Conservation (phyloP, 2,113 vertebrate genomes). For the Triplophysa rosa region DNA sequence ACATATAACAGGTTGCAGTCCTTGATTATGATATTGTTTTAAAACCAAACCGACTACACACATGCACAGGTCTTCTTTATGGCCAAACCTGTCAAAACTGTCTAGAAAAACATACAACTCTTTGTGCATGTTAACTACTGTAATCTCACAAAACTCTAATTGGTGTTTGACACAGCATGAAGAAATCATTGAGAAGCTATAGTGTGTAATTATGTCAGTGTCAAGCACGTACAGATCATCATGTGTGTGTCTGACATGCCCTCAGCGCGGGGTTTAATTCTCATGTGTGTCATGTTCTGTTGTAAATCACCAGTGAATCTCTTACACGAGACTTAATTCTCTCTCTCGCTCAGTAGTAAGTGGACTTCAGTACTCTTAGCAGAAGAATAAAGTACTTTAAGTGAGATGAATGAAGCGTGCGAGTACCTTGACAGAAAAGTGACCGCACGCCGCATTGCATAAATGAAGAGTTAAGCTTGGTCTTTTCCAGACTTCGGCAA, state of each 20-base stretch:
- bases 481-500: constrained; percentile 2
- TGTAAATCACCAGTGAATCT: constrained; percentile 10
- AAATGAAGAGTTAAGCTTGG: not conserved
- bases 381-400: not conserved
- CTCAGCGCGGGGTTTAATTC: not conserved
- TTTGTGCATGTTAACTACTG: too few relatives aligned
- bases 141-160: not conserved
- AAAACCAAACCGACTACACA: not conserved
- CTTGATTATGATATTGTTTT: too few relatives aligned
- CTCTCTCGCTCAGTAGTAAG: not conserved
- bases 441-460: not conserved
- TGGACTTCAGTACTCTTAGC: not conserved
- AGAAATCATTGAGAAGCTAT: constrained; percentile 1
- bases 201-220: constrained; percentile 1
- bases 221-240: constrained; percentile 10
- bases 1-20: too few relatives aligned
- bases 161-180: not conserved
- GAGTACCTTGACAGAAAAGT: not conserved
- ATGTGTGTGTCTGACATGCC: not conserved
- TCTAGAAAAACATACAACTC: too few relatives aligned
- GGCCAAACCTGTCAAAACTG: not conserved
- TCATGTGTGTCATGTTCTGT: not conserved
- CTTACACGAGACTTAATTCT: not conserved
- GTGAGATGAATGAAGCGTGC: not conserved
- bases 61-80: not conserved